Base-by-base conservation (phyloP, 2,113 vertebrate species). In the Tetraodon nigroviridis region DNA sequence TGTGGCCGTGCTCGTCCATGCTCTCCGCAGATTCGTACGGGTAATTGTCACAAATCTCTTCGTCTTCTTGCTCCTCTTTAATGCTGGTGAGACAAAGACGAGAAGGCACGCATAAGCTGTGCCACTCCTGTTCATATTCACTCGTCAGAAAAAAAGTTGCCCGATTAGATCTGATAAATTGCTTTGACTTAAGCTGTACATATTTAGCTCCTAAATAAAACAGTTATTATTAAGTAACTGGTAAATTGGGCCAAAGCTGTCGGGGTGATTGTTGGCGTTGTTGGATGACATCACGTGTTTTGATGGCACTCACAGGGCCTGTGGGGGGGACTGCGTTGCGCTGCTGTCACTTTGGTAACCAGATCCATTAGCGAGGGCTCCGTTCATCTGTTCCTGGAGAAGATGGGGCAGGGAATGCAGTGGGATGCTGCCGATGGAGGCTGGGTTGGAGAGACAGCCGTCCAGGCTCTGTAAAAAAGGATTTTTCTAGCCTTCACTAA, bases 291-390 rank as follows among this genome's bases (percentile, higher is more conserved):
- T 1, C 17, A 14, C 5, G 14, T 55, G 29, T 45, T 20, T 8
- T 15, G n/a, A 1, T 8, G 55, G 37, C 79, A 91, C 96, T 94
- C 80, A 98, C 96, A 93, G 91, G 8, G 92, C 90, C 81, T 94
- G 93, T 73, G 93, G 87, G 74, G 95, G 94, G 56, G 95, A 99
- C 76, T 94, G 91, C 67, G 94, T 95, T 4, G 94, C 92, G 71
- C 96, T 99, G 85, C 94, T 94, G 91, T 98, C 96, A 32, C 95
- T 97, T 85, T 92, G 93, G 58, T 94, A 95, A 79, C 93, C 95
- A 59, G 94, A 94, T 59, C 94, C 92, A 55, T 94, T 94, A 68
- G 92, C 93, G 58, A 94, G 92, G 56, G 91, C 92, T 73, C 93
- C 94, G 0, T 96, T 96, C 79, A 96, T 91, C 83, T 98, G 94